phyloP scores from a whole-genome alignment of 2,797 vertebrate genomes.

The Etheostoma nigrum region DNA sequence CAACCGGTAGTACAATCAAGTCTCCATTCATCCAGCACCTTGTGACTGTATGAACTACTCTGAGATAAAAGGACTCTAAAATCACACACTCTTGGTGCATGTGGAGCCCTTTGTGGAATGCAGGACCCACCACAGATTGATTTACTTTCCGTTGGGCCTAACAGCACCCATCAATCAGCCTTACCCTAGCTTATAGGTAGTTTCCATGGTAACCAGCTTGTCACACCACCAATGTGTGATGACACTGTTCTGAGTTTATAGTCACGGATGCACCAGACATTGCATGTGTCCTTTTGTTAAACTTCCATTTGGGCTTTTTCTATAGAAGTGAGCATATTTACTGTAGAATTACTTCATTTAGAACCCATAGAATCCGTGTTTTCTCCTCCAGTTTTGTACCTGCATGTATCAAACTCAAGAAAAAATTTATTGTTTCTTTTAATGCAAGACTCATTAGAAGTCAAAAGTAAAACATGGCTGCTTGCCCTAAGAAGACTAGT shows the following conservation, averaged over 20 bases:
- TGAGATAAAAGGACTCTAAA: conserved; percentile 8
- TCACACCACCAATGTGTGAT: conserved; percentile 28
- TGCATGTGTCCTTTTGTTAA: not conserved
- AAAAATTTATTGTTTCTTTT: not conserved
- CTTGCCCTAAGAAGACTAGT: not conserved
- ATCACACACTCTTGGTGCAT: not conserved
- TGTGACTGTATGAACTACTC: conserved; percentile 30
- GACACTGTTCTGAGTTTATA: conserved; percentile 28
- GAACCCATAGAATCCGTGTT: not conserved
- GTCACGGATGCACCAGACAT: conserved; percentile 2
- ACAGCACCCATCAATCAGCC: conserved; percentile 54
- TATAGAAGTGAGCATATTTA: not conserved
- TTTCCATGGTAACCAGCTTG: conserved; percentile 68
- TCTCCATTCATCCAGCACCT: conserved; percentile 10
- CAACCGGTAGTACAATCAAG: not conserved
- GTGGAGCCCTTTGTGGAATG: conserved; percentile 2
- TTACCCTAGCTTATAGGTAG: conserved; percentile 38
- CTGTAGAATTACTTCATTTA: not conserved
- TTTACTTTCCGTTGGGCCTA: conserved; percentile 13
- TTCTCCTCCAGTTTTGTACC: not conserved
- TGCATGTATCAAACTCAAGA: not conserved
- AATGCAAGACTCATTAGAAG: not conserved
- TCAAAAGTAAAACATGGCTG: conserved; percentile 10
- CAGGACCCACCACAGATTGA: conserved; percentile 22
- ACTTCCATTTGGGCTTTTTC: not conserved